Evolutionary conservation across 2,113 vertebrate species (phyloP).

Genomic region (Trematomus loennbergii): DNA sequence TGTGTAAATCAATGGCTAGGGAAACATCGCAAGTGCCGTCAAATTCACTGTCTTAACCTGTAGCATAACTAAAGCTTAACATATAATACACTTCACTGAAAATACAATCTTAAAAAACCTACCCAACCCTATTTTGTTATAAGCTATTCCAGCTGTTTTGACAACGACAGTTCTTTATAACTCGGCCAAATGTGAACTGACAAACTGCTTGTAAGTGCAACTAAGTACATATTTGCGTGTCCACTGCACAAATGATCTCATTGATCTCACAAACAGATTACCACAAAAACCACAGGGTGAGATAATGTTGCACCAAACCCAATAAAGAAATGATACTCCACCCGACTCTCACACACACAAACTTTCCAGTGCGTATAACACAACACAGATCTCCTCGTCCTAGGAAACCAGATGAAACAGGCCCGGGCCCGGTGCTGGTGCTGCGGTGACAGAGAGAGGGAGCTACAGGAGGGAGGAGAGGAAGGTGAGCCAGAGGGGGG

Average conservation of each 20-base stretch:
- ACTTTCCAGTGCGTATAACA: conserved; percentile 17
- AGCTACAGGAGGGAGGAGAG: conserved; percentile 38
- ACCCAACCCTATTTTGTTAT: neutral
- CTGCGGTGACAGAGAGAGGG: conserved; percentile 42
- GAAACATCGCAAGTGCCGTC: neutral
- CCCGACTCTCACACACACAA: neutral
- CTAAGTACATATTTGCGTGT: neutral
- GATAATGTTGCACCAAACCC: conserved; percentile 33
- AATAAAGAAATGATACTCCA: conserved; percentile 22
- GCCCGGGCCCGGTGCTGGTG: conserved; percentile 18
- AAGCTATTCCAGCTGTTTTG: neutral
- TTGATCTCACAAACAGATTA: neutral
- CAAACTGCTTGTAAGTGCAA: neutral
- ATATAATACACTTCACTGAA: neutral
- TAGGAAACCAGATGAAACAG: conserved; percentile 28
- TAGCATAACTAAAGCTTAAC: neutral
- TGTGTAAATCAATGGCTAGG: neutral
- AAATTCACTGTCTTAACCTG: neutral
- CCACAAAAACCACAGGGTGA: conserved; percentile 11
- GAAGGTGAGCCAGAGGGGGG: conserved; percentile 53
- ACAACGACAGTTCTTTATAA: neutral
- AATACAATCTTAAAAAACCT: too few species aligned
- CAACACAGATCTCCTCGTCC: conserved; percentile 11
- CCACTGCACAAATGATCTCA: neutral
- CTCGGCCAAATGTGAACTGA: neutral